Evolutionary conservation across 2,888 invertebrate genomes (phyloP).

Genomic region (Megalurothrips usitatus): DNA sequence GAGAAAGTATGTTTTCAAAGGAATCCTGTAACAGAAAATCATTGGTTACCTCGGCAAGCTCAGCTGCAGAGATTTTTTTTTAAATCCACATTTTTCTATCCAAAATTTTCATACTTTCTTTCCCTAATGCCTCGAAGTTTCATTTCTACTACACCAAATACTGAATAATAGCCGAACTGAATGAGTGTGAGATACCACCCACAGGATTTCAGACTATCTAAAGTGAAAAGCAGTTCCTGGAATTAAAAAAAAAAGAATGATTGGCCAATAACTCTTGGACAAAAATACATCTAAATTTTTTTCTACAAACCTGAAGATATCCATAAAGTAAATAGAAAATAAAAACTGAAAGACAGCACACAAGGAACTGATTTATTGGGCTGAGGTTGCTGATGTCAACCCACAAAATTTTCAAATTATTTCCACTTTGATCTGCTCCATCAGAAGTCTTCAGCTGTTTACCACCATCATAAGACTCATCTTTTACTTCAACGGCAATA

Average conservation of each 20-base stretch:
- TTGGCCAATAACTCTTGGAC: conserved; percentile 23
- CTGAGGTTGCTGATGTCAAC: conserved; percentile 65
- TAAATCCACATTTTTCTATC: not conserved
- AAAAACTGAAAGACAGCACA: conserved; percentile 77
- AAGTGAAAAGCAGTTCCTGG: conserved; percentile 82
- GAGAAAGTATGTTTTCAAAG: conserved; percentile 71
- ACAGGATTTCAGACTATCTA: conserved; percentile 82
- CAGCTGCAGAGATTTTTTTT: not conserved
- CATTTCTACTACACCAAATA: conserved; percentile 74
- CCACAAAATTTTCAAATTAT: conserved; percentile 52
- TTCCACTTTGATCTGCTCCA: not conserved
- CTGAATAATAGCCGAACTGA: conserved; percentile 81
- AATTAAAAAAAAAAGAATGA: conserved; percentile 37
- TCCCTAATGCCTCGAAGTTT: conserved; percentile 56
- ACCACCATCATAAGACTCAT: not conserved
- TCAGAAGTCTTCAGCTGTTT: not conserved
- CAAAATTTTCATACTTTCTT: conserved; percentile 49
- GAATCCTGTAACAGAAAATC: conserved; percentile 62
- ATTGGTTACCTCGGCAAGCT: conserved; percentile 21
- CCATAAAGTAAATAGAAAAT: conserved; percentile 86
- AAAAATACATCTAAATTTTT: conserved; percentile 28
- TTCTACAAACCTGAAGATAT: conserved; percentile 61
- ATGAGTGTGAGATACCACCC: conserved; percentile 90
- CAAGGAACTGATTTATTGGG: conserved; percentile 64
- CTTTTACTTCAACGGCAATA: not conserved